Conservation (phyloP, 2,888 invertebrate genomes). For the Pardosa pseudoannulata region DNA sequence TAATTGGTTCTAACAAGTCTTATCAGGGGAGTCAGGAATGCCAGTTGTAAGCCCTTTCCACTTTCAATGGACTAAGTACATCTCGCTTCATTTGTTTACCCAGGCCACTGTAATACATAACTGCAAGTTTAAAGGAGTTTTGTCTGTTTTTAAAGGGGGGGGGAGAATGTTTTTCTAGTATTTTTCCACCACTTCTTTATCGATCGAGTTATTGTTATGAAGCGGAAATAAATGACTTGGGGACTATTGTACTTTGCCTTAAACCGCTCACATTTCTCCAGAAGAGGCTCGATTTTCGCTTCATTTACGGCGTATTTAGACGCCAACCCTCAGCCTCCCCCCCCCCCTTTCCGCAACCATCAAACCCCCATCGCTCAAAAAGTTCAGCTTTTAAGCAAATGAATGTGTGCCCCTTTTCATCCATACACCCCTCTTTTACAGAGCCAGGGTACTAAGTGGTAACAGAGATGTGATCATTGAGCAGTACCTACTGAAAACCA, state of each 20-base stretch:
- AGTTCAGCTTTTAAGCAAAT: constrained; percentile 65
- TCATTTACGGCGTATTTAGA: constrained; percentile 50
- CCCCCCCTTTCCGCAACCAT: constrained; percentile 6
- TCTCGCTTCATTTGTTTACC: too few relatives aligned
- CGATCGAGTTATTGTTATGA: constrained; percentile 9
- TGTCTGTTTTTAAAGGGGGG: neutral
- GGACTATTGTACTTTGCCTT: constrained; percentile 23
- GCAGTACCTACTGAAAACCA: constrained; percentile 58
- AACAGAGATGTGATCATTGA: constrained; percentile 58
- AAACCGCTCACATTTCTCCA: constrained; percentile 39
- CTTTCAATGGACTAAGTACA: too few relatives aligned
- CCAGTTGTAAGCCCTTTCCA: too few relatives aligned
- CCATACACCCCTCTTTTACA: neutral
- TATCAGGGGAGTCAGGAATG: too few relatives aligned
- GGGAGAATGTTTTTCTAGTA: neutral
- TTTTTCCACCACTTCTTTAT: constrained; percentile 11
- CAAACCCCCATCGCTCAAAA: constrained; percentile 39
- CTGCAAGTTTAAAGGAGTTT: neutral
- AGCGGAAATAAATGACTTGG: constrained; percentile 43
- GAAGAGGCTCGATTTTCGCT: constrained; percentile 41
- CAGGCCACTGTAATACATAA: too few relatives aligned
- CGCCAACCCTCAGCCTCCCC: neutral
- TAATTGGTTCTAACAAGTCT: neutral
- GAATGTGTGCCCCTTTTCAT: constrained; percentile 22
- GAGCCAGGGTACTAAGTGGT: constrained; percentile 46